These are phyloP conservation scores for Lophotriccus pileatus DNA, from an alignment of 2,797 vertebrate species.

Conservation along the genomic window DNA sequence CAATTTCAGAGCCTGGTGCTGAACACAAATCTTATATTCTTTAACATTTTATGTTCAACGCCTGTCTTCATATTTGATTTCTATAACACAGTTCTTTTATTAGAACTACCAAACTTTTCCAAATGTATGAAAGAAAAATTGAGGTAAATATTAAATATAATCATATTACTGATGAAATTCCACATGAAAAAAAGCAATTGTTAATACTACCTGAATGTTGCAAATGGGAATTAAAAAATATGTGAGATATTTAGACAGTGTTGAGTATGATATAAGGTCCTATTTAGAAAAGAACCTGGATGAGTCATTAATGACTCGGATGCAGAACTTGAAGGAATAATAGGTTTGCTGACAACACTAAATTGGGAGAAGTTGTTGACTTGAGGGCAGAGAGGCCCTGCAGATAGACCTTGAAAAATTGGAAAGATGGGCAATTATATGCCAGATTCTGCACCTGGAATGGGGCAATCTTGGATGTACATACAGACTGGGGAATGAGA, in stretches of 20 bases:
- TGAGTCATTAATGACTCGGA: background rate
- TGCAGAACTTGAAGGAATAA: background rate
- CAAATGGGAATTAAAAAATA: background rate
- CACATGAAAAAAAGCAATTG: background rate
- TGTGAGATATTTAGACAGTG: background rate
- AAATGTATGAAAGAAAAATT: background rate
- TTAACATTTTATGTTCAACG: background rate
- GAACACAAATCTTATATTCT: background rate
- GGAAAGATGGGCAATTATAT: background rate
- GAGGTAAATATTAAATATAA: background rate
- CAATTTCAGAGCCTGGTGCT: background rate
- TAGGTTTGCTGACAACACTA: background rate
- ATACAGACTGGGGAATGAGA: background rate
- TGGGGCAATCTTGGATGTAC: background rate
- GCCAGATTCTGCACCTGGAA: background rate
- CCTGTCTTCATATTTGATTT: background rate
- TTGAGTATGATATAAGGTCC: background rate
- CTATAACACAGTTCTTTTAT: background rate
- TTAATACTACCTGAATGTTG: background rate
- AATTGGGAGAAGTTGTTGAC: background rate
- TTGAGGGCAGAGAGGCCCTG: background rate
- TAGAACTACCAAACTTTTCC: background rate
- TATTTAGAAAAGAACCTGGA: background rate
- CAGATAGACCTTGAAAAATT: background rate
- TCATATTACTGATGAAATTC: background rate